Conservation (phyloP, 2,888 invertebrate species). For the Eudasyphora cyanicolor region DNA sequence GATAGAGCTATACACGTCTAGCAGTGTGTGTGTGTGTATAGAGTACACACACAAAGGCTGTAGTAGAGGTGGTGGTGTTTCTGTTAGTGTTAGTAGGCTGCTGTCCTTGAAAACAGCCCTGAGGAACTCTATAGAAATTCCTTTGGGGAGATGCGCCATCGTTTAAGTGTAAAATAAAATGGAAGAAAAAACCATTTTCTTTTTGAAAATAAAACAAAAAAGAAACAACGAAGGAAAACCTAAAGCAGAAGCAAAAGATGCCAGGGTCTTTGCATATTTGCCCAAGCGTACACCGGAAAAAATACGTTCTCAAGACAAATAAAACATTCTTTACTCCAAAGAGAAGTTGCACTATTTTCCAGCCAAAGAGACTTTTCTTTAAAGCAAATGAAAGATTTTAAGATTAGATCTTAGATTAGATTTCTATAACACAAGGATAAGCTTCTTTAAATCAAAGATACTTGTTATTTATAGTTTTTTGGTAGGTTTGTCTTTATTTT, state of each 20-base stretch:
- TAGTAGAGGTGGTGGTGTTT: background rate
- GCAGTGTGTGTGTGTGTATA: background rate
- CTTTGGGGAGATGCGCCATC: conserved; percentile 20
- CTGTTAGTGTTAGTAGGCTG: background rate
- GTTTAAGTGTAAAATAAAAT: conserved; percentile 14
- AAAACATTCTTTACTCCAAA: too few relatives aligned
- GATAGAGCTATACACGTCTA: background rate
- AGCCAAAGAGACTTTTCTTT: too few relatives aligned
- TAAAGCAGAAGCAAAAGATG: background rate
- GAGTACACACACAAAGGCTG: background rate
- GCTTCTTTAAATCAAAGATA: too few relatives aligned
- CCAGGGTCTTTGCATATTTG: background rate
- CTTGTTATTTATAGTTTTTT: too few relatives aligned
- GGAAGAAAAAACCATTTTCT: conserved; percentile 1
- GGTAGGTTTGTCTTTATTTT: too few relatives aligned
- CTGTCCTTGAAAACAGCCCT: conserved; percentile 16
- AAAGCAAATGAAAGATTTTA: too few relatives aligned
- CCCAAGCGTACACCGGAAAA: background rate
- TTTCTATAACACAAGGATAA: too few relatives aligned
- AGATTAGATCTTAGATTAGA: too few relatives aligned
- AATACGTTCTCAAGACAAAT: background rate
- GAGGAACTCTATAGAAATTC: conserved; percentile 8
- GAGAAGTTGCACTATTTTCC: too few relatives aligned
- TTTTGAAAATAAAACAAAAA: background rate
- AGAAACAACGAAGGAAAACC: background rate